phyloP scores from a whole-genome alignment of 2,113 vertebrate species.

The Panurus biarmicus region DNA sequence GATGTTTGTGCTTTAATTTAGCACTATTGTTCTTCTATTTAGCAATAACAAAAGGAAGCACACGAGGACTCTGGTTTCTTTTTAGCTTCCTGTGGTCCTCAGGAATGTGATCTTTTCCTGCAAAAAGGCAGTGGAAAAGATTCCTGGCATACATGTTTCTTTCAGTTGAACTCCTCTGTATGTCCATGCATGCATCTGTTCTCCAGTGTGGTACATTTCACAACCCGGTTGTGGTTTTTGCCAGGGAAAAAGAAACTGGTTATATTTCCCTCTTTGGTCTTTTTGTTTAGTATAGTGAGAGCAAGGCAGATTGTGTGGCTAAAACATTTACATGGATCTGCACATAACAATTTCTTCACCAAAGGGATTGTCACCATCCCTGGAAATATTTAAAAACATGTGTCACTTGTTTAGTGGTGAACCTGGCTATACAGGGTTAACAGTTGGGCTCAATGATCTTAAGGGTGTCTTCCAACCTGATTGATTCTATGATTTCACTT shows the following conservation, averaged over 20 bases:
- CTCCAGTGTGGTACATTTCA: background rate
- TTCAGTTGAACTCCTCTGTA: background rate
- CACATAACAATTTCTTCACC: background rate
- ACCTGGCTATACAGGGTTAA: background rate
- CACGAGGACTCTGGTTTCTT: background rate
- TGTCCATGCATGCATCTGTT: background rate
- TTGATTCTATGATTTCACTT: background rate
- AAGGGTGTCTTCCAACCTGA: background rate
- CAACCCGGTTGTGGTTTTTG: background rate
- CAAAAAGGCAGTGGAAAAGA: background rate
- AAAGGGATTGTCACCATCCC: background rate
- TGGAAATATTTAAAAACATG: background rate
- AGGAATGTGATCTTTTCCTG: background rate
- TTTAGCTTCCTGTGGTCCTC: background rate
- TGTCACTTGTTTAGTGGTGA: background rate
- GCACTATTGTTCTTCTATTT: background rate
- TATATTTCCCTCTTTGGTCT: background rate
- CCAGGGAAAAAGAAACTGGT: background rate
- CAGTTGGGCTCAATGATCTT: background rate
- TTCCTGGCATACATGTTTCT: background rate
- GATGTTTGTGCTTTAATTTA: background rate
- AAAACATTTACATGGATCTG: background rate
- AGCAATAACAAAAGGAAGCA: background rate
- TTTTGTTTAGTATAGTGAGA: background rate
- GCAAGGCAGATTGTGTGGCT: background rate